Percentiles rank a stretch among this genome's conserved stretches.
phyloP scores from a whole-genome alignment of 1,140 invertebrate genomes.

The Dreissena polymorpha region DNA sequence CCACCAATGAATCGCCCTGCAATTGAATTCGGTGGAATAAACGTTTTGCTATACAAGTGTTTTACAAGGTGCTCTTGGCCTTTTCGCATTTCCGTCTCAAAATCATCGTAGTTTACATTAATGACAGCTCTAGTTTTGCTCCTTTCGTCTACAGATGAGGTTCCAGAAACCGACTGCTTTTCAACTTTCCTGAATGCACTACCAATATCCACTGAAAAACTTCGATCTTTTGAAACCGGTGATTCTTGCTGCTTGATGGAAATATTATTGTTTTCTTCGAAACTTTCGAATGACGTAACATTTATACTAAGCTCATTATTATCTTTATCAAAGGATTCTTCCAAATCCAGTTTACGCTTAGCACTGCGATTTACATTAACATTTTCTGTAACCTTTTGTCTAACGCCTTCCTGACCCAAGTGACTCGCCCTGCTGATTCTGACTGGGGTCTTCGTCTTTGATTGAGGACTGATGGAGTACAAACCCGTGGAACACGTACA shows the following conservation, averaged over 20 bases:
- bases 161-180: constrained; percentile 40
- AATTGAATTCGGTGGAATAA: constrained; percentile 14
- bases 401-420: background rate
- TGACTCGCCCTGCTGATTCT: background rate
- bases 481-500: constrained; percentile 53
- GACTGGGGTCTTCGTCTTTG: background rate
- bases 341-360: constrained; percentile 1
- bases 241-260: background rate
- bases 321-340: background rate
- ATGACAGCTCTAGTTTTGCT: background rate
- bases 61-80: constrained; percentile 24
- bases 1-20: background rate
- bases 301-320: background rate
- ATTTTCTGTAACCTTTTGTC: background rate
- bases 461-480: background rate
- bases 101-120: background rate
- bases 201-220: constrained; percentile 28
- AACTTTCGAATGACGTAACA: background rate
- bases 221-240: background rate
- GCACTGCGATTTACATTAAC: background rate
- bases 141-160: background rate
- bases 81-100: constrained; percentile 11
- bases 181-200: constrained; percentile 77
- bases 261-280: background rate
- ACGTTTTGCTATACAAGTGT: constrained; percentile 35